phyloP scores from a whole-genome alignment of 2,113 vertebrate species.

The Colaptes auratus region DNA sequence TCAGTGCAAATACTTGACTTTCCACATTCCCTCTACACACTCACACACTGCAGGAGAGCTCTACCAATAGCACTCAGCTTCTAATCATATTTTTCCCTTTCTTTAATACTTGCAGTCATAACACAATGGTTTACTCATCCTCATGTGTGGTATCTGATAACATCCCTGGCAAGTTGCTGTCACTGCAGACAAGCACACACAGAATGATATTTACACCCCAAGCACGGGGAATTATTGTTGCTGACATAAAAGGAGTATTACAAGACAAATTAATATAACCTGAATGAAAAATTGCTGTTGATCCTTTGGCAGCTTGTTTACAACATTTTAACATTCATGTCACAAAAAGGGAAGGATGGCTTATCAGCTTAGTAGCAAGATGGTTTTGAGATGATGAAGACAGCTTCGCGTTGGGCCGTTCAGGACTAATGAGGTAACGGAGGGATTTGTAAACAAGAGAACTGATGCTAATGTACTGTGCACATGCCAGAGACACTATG shows the following conservation, averaged over 20 bases:
- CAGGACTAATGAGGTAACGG: neutral
- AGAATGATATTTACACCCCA: slow-evolving; percentile 63
- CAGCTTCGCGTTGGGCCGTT: neutral
- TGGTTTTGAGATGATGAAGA: neutral
- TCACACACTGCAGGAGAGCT: neutral
- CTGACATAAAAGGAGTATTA: slow-evolving; percentile 62
- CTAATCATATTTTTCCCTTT: slow-evolving; percentile 23
- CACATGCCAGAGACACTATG: neutral
- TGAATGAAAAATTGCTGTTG: slow-evolving; percentile 29
- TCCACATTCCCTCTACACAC: neutral
- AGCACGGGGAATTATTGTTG: slow-evolving; percentile 60
- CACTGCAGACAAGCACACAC: slow-evolving; percentile 49
- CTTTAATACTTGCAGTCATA: slow-evolving; percentile 58
- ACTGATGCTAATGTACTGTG: neutral
- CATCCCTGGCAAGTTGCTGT: slow-evolving; percentile 66
- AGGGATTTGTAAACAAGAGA: neutral
- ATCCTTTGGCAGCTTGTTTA: slow-evolving; percentile 21
- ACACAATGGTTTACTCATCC: slow-evolving; percentile 37
- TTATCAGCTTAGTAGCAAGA: slow-evolving; percentile 7
- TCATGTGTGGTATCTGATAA: slow-evolving; percentile 22
- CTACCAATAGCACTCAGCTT: neutral
- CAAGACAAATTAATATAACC: slow-evolving; percentile 71
- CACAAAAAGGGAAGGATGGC: neutral
- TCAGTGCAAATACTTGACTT: neutral
- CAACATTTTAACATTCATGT: slow-evolving; percentile 34